These are phyloP conservation scores for Pseudopipra pipra DNA, from an alignment of 2,113 vertebrate genomes.

Conservation along the genomic window DNA sequence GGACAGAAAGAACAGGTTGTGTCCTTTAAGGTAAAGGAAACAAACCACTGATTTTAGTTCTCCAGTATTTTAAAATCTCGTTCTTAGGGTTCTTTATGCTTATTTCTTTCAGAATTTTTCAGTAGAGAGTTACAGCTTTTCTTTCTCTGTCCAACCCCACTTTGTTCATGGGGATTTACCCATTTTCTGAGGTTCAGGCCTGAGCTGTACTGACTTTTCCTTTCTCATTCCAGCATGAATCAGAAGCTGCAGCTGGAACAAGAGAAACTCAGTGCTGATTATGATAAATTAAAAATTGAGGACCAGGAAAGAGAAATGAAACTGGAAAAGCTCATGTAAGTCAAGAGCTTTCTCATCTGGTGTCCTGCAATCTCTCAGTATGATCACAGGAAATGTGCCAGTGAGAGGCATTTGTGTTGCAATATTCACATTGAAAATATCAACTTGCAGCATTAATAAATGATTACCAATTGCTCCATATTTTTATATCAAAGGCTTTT, in stretches of 20 bases:
- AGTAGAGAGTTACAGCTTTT: not conserved
- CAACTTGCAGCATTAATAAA: not conserved
- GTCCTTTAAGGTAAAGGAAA: not conserved
- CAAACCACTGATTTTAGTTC: not conserved
- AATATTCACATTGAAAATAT: not conserved
- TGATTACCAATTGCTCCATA: not conserved
- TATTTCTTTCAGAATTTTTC: not conserved
- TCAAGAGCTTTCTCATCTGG: not conserved
- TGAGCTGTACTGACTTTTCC: not conserved
- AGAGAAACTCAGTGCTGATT: constrained; percentile 87
- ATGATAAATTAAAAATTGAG: constrained; percentile 87
- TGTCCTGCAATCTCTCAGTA: not conserved
- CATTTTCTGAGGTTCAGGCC: not conserved
- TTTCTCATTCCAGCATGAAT: constrained; percentile 78
- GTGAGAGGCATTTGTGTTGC: not conserved
- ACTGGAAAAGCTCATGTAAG: constrained; percentile 87
- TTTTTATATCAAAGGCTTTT: not conserved
- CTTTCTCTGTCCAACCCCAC: not conserved
- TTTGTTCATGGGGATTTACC: not conserved
- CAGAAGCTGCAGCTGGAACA: constrained; percentile 90
- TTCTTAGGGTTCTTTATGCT: not conserved
- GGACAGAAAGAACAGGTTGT: not conserved
- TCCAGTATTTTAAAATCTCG: not conserved
- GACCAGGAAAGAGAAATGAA: constrained; percentile 87
- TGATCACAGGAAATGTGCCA: not conserved